Base-by-base conservation (phyloP, 2,888 invertebrate species). In the Unio pictorum region DNA sequence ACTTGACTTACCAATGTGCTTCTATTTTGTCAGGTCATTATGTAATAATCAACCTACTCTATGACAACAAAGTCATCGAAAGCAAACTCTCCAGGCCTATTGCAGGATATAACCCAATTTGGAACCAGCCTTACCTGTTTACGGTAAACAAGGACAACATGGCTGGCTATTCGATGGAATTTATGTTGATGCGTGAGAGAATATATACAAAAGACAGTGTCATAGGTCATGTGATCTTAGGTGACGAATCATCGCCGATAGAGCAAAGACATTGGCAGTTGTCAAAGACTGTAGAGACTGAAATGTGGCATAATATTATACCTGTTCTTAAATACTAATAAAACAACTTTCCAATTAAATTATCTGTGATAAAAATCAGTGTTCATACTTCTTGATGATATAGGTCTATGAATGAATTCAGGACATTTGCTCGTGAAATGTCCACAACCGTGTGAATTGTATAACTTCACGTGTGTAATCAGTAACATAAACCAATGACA, bases 71-170 rank as follows among this genome's bases (percentile, higher is more conserved):
- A 30, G 66, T 79, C 6, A 45, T 84, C 17, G 76, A 72, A 23
- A 67, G 59, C 15, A 78, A 82, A 60, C 83, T 83, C 68, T 84
- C 85, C 1, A 69, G 73, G 34, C 61, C 76, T 11, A 74, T 76
- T 60, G 75, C 75, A 45, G 85, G 86, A 55, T 71, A 77, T 28
- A 78, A 69, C 34, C 84, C 86, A 1, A 77, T 83, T 18, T 86
- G 86, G 86, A 86, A 86, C 69, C 83, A 86, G 66, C 84, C 85
- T 26, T 86, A 86, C 69, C 74, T 86, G 20, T 86, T 86, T 70
- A 81, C 84, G 75, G 66, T 84, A 20, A 71, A 70, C 26, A 72
- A 72, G 65, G 63, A 57, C 57, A 67, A 73, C 54, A 66, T 76
- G 1, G 75, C 75, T 61, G 71, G 76, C 11, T 78, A 80, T 68